phyloP scores from a whole-genome alignment of 2,888 invertebrate genomes.

The Drosophila hamatofila region DNA sequence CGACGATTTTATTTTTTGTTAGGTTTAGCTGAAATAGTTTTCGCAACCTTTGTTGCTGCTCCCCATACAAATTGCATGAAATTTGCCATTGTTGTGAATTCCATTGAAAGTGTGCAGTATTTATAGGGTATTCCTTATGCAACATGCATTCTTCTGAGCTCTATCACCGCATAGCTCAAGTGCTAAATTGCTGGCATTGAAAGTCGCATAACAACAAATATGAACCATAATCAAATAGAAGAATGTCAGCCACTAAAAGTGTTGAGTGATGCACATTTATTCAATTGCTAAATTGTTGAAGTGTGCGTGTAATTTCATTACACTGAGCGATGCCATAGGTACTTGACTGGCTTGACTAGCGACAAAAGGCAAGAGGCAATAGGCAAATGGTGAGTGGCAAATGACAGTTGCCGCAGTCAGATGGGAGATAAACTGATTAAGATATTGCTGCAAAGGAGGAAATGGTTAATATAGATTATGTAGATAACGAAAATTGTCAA shows the following conservation, averaged over 20 bases:
- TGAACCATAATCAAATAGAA: constrained; percentile 65
- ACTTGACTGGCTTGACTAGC: constrained; percentile 44
- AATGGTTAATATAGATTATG: constrained; percentile 34
- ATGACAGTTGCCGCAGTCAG: constrained; percentile 24
- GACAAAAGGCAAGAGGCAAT: constrained; percentile 37
- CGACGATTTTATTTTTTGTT: constrained; percentile 47
- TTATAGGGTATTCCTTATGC: constrained; percentile 38
- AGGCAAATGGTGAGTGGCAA: constrained; percentile 10
- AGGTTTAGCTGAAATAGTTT: constrained; percentile 54
- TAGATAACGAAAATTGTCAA: constrained; percentile 7
- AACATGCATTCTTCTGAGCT: constrained; percentile 23
- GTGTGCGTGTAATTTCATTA: constrained; percentile 77
- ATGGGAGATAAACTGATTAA: constrained; percentile 49
- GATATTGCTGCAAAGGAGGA: constrained; percentile 37
- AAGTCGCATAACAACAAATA: constrained; percentile 23
- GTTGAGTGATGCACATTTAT: constrained; percentile 48
- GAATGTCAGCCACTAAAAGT: constrained; percentile 36
- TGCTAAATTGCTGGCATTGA: constrained; percentile 74
- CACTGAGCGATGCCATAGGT: constrained; percentile 36
- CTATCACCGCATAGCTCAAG: constrained; percentile 42
- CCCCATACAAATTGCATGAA: constrained; percentile 52
- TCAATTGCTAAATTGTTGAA: constrained; percentile 74
- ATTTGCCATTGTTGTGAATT: constrained; percentile 59
- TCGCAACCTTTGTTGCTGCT: constrained; percentile 36
- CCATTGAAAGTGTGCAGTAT: constrained; percentile 28